Evolutionary conservation across 2,113 vertebrate species (phyloP), one percentile per base, ranked within the genome.

Genomic region (Sebastes schlegelii): DNA sequence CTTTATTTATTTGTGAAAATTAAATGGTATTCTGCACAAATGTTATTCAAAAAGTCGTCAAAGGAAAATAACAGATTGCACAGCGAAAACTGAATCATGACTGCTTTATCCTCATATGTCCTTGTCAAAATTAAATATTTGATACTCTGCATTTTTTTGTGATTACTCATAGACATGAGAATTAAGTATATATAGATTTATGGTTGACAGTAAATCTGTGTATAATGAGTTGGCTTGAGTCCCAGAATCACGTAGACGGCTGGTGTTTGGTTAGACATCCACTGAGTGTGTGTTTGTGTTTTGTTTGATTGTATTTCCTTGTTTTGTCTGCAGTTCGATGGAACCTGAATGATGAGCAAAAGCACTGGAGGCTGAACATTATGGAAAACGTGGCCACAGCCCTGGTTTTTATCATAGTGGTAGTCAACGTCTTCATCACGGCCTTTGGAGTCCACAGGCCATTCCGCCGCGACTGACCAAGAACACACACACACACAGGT

Each of bases 381-480:
- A 94, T 98, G 90, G 97, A 99, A 89, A 97, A 97, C 90, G 52
- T 97, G 73, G 92, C 96, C 87, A 98, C 97, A 0, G 94, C 95
- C 68, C 91, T 99, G 7, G 95, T 97, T 64, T 98, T 98, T 89
- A 92, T 97, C 88, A 97, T 98, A 1, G 95, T 97, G 3, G 96
- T 97, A 1, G 94, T 98, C 63, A 99, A 98, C 73, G 86, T 99
- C 90, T 97, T 99, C 88, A 97, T 98, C 90, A 97, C 97, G 1
- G 97, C 97, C 6, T 97, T 98, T 12, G 97, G 97, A 2, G 96
- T 99, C 23, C 97, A 98, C 92, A 95, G 92, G 70, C 95, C 96
- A 0, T n/a, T 92, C 4, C 45, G 14, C 34, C 79, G 61, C 9
- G 13, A 72, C 77, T 90, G 75, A 92, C 7, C 34, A 61, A 64